Evolutionary conservation across 2,888 invertebrate species (phyloP), one percentile per base, ranked within the genome.

Genomic region (Theretra japonica): DNA sequence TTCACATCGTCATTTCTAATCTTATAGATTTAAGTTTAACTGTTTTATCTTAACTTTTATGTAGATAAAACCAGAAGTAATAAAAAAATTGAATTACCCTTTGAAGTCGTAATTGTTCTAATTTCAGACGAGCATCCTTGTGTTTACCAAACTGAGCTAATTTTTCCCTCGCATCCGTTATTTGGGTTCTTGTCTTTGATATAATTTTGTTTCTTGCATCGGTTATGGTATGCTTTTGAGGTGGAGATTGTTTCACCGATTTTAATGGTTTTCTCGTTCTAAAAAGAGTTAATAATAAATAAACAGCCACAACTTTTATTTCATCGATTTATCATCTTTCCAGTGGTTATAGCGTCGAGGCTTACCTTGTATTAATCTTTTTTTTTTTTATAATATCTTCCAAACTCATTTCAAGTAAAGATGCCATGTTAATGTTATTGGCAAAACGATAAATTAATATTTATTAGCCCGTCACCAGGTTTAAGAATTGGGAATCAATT

Each of bases 171-270:
- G 98, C 98, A 94, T 98, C 98, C 0, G 95, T 95, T 33, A 98
- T 96, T 82, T 96, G 96, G 68, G 95, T 95, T 69, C 97, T 95
- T 84, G 97, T 97, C 82, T 97, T 97, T 68, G 96, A 96, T 77
- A 97, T 96, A 58, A 98, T 97, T 89, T 96, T 97, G 77, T 97
- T 95, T 69, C 98, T 95, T 23, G 97, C 98, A 94, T 98, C 98
- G 4, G 92, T 89, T 48, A 95, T 77, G 60, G 83, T 81, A 25
- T 81, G 60, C 73, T 83, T 85, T 65, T 76, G 76, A 56, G 75
- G 75, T 33, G 74, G 73, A 21, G 75, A 30, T 41, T 75, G 73
- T 41, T 75, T 71, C 57, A 76, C 80, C 30, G 62, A 72, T 70
- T 80, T 80, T 21, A 19, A 65, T n/a, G 56, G 53, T 19, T 53